Conservation (phyloP, 1,140 invertebrate genomes). For the Maniola jurtina region DNA sequence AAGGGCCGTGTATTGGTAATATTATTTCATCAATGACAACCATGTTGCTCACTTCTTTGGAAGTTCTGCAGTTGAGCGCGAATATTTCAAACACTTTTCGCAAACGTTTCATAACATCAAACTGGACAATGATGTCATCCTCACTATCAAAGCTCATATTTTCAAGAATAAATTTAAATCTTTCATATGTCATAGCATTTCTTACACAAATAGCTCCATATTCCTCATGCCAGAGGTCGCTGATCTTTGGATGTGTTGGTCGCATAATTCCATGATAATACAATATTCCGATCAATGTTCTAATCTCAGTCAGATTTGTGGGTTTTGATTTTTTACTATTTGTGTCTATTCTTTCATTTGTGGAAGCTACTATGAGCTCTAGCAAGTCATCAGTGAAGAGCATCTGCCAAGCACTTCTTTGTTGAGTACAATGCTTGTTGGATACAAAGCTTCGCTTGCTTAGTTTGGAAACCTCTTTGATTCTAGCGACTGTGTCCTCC, state of each 20-base stretch:
- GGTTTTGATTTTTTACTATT: conserved; percentile 32
- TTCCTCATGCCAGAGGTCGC: conserved; percentile 72
- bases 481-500: conserved; percentile 34
- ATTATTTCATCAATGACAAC: conserved; percentile 77
- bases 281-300: conserved; percentile 75
- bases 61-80: conserved; percentile 72
- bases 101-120: conserved; percentile 74
- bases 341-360: conserved; percentile 67
- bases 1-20: conserved; percentile 69
- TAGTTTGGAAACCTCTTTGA: conserved; percentile 38
- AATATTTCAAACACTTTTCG: conserved; percentile 77
- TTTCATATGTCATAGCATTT: conserved; percentile 68
- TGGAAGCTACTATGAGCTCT: conserved; percentile 69
- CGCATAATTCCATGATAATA: conserved; percentile 74
- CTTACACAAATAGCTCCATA: conserved; percentile 65
- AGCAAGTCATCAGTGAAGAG: conserved; percentile 74
- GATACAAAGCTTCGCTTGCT: conserved; percentile 43
- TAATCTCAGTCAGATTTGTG: conserved; percentile 69
- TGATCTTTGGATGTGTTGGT: conserved; percentile 65
- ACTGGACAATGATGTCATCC: conserved; percentile 54
- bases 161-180: conserved; percentile 74
- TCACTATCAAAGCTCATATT: conserved; percentile 74
- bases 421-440: conserved; percentile 45
- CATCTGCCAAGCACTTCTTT: conserved; percentile 69
- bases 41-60: conserved; percentile 57